Conservation (phyloP, 2,888 invertebrate genomes). For the Stramonita haemastoma region DNA sequence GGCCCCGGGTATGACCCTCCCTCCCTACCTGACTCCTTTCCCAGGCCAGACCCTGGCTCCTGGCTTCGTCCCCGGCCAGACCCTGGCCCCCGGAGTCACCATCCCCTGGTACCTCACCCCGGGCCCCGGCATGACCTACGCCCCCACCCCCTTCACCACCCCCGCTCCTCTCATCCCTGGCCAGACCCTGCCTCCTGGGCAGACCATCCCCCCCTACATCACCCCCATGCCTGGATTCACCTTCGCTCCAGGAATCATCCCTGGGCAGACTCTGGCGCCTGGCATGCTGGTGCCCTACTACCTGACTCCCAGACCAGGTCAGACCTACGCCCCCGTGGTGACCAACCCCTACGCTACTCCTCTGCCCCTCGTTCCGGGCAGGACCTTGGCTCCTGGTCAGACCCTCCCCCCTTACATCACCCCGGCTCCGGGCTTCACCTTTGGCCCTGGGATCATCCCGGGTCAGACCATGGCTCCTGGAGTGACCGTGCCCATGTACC, state of each 20-base stretch:
- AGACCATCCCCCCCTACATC: slow-evolving; percentile 41
- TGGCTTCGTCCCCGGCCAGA: slow-evolving; percentile 53
- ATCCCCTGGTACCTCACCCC: not conserved
- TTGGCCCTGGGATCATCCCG: slow-evolving; percentile 56
- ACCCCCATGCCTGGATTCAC: slow-evolving; percentile 47
- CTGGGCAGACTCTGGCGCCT: slow-evolving; percentile 36
- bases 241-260: slow-evolving; percentile 51
- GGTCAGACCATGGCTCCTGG: slow-evolving; percentile 44
- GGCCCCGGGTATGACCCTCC: not conserved
- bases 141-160: not conserved
- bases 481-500: slow-evolving; percentile 46
- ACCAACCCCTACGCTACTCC: slow-evolving; percentile 42
- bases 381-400: slow-evolving; percentile 50
- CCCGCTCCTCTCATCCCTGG: slow-evolving; percentile 44
- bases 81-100: slow-evolving; percentile 45
- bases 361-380: slow-evolving; percentile 28
- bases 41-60: slow-evolving; percentile 48
- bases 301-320: slow-evolving; percentile 55
- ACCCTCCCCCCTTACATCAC: slow-evolving; percentile 51
- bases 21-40: slow-evolving; percentile 48
- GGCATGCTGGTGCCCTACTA: slow-evolving; percentile 27
- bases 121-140: slow-evolving; percentile 31
- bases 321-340: slow-evolving; percentile 54
- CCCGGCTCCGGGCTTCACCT: slow-evolving; percentile 55
- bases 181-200: slow-evolving; percentile 38